Evolutionary conservation across 2,797 vertebrate genomes (phyloP).

Genomic region (Semaprochilodus insignis): DNA sequence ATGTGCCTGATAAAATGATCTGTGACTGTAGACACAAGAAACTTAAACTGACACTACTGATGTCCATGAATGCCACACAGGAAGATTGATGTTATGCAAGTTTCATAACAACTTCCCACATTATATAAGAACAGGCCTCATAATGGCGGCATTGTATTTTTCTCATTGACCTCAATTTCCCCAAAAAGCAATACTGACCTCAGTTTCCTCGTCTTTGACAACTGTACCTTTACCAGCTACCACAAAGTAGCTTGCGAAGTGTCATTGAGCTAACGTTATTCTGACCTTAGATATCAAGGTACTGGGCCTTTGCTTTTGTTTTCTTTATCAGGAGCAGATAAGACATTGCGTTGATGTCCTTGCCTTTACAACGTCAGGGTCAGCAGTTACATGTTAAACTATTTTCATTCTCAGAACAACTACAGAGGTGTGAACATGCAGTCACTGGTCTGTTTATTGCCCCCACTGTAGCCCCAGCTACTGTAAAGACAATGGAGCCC

Average conservation of each 20-base stretch:
- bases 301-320: not conserved
- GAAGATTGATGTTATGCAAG: not conserved
- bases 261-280: conserved; percentile 13
- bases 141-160: not conserved
- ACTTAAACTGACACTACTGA: too few relatives aligned
- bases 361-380: conserved; percentile 1
- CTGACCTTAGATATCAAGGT: conserved; percentile 9
- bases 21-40: too few relatives aligned
- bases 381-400: not conserved
- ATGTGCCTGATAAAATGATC: too few relatives aligned
- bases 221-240: not conserved
- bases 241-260: not conserved
- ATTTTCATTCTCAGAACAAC: not conserved
- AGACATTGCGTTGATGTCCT: not conserved
- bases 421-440: not conserved
- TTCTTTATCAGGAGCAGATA: conserved; percentile 18
- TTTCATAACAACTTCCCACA: not conserved
- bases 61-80: too few relatives aligned
- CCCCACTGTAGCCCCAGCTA: not conserved
- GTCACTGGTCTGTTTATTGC: not conserved
- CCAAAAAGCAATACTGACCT: not conserved
- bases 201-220: not conserved
- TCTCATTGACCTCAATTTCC: not conserved
- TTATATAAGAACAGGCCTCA: not conserved
- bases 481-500: not conserved